Base-by-base conservation (phyloP, 2,797 vertebrate genomes). In the Harpagifer antarcticus region DNA sequence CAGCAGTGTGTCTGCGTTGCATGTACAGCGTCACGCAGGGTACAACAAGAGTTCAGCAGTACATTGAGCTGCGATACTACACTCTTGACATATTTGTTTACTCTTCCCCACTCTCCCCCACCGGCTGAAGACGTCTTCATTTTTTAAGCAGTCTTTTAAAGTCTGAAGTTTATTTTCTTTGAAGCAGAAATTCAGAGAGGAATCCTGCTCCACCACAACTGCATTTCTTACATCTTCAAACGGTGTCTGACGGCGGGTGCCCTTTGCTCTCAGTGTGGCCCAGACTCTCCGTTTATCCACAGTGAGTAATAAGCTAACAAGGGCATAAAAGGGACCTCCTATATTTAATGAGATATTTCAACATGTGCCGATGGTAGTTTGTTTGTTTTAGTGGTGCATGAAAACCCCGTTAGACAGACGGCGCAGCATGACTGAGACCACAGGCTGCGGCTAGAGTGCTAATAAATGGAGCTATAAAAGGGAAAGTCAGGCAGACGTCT, bases 361-460 rank as follows among this genome's bases (percentile, higher is more conserved):
- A 81, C 86, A 86, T 78, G 81, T 83, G 83, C 81, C 67, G 56
- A 78, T 57, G 66, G 87, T 84, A 85, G 76, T 86, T 88, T 87
- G 88, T 90, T 92, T 83, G 76, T 87, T 92, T 91, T 87, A 87
- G 81, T 72, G 73, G 87, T 66, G 81, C 80, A 78, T 78, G 60
- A 86, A 91, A 87, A 81, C 68, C 72, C 56, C 13, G 70, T 82
- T 47, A 74, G 86, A 79, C 79, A 80, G 91, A 88, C 16, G 69
- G 74, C 87, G 75, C 89, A 76, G 81, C 72, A 64, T 76, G 86
- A 86, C 71, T 64, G 74, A 82, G 84, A 81, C 87, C 87, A 83
- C 87, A 86, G 82, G 83, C 88, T 88, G 79, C 0, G 78, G 86
- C 76, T 73, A 11, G 76, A 87, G 85, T 72, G 84, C 49, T 73